A percentile compares a stretch with the other conserved stretches of the same genome.
These are phyloP conservation scores for Carpatolechia fugitivella DNA, from an alignment of 2,888 invertebrate species.

Conservation along the genomic window DNA sequence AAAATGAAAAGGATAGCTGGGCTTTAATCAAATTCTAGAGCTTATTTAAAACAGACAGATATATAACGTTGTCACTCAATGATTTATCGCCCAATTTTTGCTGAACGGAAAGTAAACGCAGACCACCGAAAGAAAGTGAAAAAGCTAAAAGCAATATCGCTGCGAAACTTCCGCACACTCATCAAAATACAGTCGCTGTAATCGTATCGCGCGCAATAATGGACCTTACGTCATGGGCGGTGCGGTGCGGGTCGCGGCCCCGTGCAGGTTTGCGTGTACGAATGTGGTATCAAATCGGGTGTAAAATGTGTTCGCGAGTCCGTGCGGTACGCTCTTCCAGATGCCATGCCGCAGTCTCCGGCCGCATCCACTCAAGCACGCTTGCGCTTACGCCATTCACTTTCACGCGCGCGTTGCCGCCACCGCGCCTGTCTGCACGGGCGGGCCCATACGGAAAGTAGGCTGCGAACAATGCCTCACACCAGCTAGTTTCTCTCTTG, in stretches of 20 bases:
- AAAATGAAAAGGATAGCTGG: too few species aligned
- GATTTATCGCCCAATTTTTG: too few species aligned
- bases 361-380: conserved; percentile 30
- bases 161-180: conserved; percentile 28
- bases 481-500: conserved; percentile 67
- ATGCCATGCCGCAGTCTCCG: conserved; percentile 42
- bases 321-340: conserved; percentile 35
- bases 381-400: conserved; percentile 72
- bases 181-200: conserved; percentile 31
- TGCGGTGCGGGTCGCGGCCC: conserved; percentile 20
- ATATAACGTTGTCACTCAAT: too few species aligned
- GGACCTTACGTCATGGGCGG: conserved; percentile 28
- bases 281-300: conserved; percentile 58
- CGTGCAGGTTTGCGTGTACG: conserved; percentile 56
- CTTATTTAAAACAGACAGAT: too few species aligned
- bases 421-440: conserved; percentile 32
- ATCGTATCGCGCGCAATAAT: conserved; percentile 23
- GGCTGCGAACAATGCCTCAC: conserved; percentile 68
- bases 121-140: conserved; percentile 15
- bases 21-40: too few species aligned
- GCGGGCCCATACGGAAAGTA: conserved; percentile 62
- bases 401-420: conserved; percentile 58
- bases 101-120: neutral
- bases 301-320: conserved; percentile 56
- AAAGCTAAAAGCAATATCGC: conserved; percentile 13